phyloP scores from a whole-genome alignment of 2,113 vertebrate species.

The Lycaon pictus region DNA sequence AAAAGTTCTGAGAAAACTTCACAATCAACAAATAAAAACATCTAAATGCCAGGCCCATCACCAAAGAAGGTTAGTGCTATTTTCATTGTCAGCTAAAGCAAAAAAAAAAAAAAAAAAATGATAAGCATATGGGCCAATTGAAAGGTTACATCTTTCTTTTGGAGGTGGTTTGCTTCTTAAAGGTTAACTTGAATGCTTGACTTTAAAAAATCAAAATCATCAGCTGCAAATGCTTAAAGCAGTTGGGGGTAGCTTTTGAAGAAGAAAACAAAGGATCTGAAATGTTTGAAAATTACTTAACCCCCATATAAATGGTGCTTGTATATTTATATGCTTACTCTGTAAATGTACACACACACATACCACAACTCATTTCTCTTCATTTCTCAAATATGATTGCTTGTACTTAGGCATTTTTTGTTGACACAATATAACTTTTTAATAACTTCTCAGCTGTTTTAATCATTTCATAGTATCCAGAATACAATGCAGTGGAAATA shows the following conservation, averaged over 20 bases:
- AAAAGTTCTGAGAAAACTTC: constrained; percentile 77
- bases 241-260: constrained; percentile 84
- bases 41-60: constrained; percentile 58
- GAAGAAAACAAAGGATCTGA: constrained; percentile 81
- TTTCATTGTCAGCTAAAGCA: constrained; percentile 70
- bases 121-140: constrained; percentile 79
- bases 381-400: constrained; percentile 73
- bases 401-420: constrained; percentile 72
- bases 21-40: constrained; percentile 79
- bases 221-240: constrained; percentile 83
- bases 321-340: constrained; percentile 73
- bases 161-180: constrained; percentile 72
- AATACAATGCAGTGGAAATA: constrained; percentile 64
- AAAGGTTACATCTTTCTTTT: constrained; percentile 76
- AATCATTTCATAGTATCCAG: constrained; percentile 62
- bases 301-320: constrained; percentile 69
- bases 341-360: constrained; percentile 69
- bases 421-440: constrained; percentile 77
- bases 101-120: constrained; percentile 49
- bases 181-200: constrained; percentile 82
- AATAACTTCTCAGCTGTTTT: constrained; percentile 74
- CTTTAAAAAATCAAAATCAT: constrained; percentile 85
- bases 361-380: constrained; percentile 70
- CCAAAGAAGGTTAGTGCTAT: constrained; percentile 74
- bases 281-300: constrained; percentile 82